phyloP scores from a whole-genome alignment of 2,797 vertebrate genomes.

The Sebastes diaconus region DNA sequence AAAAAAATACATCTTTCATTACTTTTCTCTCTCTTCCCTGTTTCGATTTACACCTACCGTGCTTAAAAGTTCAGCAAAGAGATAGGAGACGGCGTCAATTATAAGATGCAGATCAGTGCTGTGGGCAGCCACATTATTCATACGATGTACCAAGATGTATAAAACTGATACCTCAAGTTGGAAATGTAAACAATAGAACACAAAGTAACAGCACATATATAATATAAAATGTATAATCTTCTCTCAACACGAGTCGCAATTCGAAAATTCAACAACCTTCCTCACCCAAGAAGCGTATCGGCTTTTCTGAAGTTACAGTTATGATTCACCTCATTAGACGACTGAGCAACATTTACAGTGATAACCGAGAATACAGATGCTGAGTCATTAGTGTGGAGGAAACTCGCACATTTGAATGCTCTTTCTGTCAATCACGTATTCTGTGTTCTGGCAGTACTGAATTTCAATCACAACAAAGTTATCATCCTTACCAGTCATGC shows the following conservation, averaged over 20 bases:
- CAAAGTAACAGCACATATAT: not conserved
- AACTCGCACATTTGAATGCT: not conserved
- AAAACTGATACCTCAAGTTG: not conserved
- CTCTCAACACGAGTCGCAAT: too few relatives aligned
- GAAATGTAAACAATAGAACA: not conserved
- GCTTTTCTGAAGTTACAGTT: not conserved
- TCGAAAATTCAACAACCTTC: not conserved
- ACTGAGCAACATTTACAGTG: not conserved
- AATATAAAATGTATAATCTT: not conserved
- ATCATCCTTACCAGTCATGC: not conserved
- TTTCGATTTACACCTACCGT: slow-evolving; percentile 28
- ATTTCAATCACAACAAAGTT: not conserved
- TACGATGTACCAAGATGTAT: not conserved
- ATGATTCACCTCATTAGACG: not conserved
- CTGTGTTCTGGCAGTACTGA: not conserved
- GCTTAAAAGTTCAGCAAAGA: slow-evolving; percentile 35
- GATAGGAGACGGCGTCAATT: not conserved
- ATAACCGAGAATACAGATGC: not conserved
- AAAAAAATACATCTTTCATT: slow-evolving; percentile 39
- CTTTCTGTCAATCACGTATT: not conserved
- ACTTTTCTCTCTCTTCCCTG: slow-evolving; percentile 23
- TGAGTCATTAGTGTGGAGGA: not conserved
- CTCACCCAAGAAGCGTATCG: not conserved
- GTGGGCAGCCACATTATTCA: slow-evolving; percentile 7
- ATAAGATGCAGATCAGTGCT: slow-evolving; percentile 13